phyloP scores from a whole-genome alignment of 2,888 invertebrate species.

The Diploptera punctata region DNA sequence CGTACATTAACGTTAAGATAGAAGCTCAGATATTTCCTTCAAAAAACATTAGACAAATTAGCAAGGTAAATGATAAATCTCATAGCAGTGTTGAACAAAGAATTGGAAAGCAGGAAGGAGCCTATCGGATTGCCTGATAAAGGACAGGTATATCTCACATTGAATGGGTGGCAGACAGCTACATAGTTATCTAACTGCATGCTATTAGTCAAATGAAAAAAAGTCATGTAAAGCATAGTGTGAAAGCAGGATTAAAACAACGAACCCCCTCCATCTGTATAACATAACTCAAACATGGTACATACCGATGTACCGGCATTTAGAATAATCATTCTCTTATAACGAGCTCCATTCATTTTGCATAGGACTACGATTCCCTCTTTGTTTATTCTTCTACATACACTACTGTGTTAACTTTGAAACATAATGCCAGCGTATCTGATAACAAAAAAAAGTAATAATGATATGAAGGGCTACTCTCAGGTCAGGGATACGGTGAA shows the following conservation, averaged over 20 bases:
- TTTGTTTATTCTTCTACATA: no score
- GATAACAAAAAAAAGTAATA: no score
- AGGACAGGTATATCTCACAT: not conserved
- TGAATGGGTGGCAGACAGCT: not conserved
- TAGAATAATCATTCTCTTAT: not conserved
- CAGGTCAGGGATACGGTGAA: no score
- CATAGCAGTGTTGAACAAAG: not conserved
- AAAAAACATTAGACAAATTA: not conserved
- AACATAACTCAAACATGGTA: not conserved
- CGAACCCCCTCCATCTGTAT: not conserved
- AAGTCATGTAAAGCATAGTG: not conserved
- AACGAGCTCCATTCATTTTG: not conserved
- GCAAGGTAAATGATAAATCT: not conserved
- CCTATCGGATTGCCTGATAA: conserved; percentile 2
- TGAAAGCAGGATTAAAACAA: not conserved
- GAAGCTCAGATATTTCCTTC: not conserved
- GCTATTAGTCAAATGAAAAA: not conserved
- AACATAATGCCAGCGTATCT: no score
- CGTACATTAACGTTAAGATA: not conserved
- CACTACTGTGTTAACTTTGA: no score
- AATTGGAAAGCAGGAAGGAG: not conserved
- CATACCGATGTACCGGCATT: not conserved
- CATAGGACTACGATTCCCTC: not conserved
- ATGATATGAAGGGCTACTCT: no score
- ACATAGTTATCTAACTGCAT: not conserved